These are phyloP conservation scores for Fundulus diaphanus DNA, from an alignment of 2,797 vertebrate genomes.

Conservation along the genomic window DNA sequence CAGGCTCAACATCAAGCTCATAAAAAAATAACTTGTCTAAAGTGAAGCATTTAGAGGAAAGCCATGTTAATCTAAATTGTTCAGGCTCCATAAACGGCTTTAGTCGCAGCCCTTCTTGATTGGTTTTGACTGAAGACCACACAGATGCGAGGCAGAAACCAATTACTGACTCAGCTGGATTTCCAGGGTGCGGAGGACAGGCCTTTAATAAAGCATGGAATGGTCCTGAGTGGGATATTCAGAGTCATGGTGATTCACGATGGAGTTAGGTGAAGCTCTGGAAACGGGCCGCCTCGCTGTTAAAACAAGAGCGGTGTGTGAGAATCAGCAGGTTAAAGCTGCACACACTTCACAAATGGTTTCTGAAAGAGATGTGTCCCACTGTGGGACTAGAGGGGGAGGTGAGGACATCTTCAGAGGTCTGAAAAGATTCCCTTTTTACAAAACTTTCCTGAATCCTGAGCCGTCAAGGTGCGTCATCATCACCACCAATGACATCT, in stretches of 20 bases:
- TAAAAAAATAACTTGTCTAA: neutral
- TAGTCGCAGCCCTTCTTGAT: conserved; percentile 1
- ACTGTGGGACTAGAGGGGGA: neutral
- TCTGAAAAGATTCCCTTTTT: neutral
- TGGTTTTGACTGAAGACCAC: neutral
- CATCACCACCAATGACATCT: conserved; percentile 52
- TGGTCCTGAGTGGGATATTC: conserved; percentile 5
- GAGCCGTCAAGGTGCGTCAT: conserved; percentile 40
- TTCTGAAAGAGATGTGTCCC: neutral
- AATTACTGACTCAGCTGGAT: neutral
- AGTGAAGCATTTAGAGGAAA: neutral
- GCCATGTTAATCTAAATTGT: neutral
- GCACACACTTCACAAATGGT: neutral
- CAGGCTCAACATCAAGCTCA: neutral
- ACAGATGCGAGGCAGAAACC: conserved; percentile 9
- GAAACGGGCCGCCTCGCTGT: conserved; percentile 27
- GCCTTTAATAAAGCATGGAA: conserved; percentile 23
- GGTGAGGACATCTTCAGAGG: neutral
- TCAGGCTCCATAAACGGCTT: neutral
- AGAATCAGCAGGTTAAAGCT: conserved; percentile 17
- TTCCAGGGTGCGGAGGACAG: neutral
- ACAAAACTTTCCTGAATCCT: conserved; percentile 23
- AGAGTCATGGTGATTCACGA: conserved; percentile 26
- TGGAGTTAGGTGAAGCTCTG: conserved; percentile 14
- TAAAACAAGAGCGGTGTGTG: conserved; percentile 26